Evolutionary conservation across 1,140 invertebrate genomes (phyloP).

Genomic region (Octopus sinensis): DNA sequence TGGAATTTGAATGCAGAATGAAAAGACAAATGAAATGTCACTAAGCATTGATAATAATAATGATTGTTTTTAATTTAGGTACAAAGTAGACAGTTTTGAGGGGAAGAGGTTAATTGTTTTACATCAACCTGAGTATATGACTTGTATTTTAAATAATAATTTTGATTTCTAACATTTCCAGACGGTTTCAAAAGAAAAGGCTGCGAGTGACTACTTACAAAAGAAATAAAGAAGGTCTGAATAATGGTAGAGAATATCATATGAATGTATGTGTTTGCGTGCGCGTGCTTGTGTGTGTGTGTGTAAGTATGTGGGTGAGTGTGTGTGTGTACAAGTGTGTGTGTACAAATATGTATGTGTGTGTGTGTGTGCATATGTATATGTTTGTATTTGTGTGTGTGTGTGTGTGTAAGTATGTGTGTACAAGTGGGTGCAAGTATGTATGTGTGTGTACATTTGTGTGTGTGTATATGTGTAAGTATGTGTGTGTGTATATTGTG

Average conservation of each 20-base stretch:
- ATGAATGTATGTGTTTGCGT: background rate
- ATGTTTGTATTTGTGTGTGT: background rate
- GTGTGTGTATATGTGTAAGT: background rate
- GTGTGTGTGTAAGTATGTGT: background rate
- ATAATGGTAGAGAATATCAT: background rate
- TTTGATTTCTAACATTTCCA: no score
- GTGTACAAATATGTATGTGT: background rate
- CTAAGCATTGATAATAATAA: no score
- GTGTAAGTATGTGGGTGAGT: background rate
- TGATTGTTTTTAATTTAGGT: no score
- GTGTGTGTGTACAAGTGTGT: background rate
- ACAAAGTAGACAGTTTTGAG: no score
- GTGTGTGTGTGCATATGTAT: background rate
- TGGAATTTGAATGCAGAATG: no score
- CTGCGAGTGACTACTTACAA: no score
- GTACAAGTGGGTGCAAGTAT: background rate
- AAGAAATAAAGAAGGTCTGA: no score
- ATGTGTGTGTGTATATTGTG: background rate
- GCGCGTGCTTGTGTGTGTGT: background rate
- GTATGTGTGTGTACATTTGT: background rate
- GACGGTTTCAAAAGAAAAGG: no score
- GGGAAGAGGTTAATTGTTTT: no score
- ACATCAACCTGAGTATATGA: no score
- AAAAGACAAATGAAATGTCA: no score
- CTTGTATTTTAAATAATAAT: no score